Conservation (phyloP, 2,113 vertebrate genomes). For the Eubucco bourcierii region DNA sequence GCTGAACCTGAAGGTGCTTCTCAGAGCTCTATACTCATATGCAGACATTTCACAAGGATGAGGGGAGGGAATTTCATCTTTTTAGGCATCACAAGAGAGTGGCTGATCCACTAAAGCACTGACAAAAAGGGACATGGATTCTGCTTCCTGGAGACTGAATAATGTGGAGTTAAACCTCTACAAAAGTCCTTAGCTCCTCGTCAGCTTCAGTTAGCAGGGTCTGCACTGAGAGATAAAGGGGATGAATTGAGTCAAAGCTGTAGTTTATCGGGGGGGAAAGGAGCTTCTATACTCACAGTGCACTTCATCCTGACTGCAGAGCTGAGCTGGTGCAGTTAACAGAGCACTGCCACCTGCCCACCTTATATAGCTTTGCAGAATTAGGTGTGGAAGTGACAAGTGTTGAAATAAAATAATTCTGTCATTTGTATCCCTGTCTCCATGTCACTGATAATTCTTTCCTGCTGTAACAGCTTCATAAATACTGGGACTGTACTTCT, state of each 20-base stretch:
- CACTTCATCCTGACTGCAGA: conserved; percentile 43
- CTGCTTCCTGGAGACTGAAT: too few relatives aligned
- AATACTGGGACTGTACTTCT: neutral
- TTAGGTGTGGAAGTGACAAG: neutral
- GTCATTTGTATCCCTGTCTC: neutral
- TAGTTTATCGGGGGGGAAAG: neutral
- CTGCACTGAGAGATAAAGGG: neutral
- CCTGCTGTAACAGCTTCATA: neutral
- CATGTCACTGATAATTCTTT: neutral
- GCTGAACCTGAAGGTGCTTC: neutral
- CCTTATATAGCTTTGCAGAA: neutral
- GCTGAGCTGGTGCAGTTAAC: neutral
- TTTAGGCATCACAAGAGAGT: too few relatives aligned
- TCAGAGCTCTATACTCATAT: neutral
- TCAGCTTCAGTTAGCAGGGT: neutral
- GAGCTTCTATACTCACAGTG: conserved; percentile 13
- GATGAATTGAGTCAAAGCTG: neutral
- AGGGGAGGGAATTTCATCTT: too few relatives aligned
- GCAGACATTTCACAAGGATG: too few relatives aligned
- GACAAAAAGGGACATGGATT: too few relatives aligned
- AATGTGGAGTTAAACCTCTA: too few relatives aligned
- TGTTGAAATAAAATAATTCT: neutral
- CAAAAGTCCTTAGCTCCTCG: too few relatives aligned
- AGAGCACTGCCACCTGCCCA: neutral
- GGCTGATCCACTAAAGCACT: too few relatives aligned